Evolutionary conservation across 2,888 invertebrate genomes (phyloP).

Genomic region (Cheilosia impressa): DNA sequence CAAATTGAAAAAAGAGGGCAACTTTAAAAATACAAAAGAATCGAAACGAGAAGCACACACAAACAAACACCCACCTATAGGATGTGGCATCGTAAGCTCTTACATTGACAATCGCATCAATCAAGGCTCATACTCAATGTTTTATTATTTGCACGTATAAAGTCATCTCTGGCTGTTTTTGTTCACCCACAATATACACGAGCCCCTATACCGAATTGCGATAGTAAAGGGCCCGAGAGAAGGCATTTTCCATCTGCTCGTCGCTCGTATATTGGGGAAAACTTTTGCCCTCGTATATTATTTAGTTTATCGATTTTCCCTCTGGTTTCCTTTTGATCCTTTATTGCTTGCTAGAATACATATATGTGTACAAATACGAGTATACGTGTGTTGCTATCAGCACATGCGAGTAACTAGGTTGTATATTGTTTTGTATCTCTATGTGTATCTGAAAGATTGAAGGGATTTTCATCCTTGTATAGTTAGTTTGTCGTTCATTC

Average conservation of each 20-base stretch:
- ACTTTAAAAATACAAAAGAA: constrained; percentile 36
- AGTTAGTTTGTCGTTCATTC: constrained; percentile 69
- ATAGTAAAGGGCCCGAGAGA: constrained; percentile 36
- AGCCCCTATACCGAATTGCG: constrained; percentile 9
- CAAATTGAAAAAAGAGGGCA: not conserved
- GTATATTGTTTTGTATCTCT: constrained; percentile 44
- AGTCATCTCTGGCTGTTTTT: constrained; percentile 73
- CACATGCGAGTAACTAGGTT: constrained; percentile 43
- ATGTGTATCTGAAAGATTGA: constrained; percentile 40
- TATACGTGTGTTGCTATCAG: not conserved
- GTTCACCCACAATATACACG: constrained; percentile 42
- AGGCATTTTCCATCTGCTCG: constrained; percentile 8
- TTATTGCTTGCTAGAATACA: constrained; percentile 68
- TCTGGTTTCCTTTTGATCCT: constrained; percentile 72
- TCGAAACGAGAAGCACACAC: not conserved
- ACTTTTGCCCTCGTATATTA: constrained; percentile 72
- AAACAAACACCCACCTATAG: not conserved
- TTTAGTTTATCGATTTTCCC: constrained; percentile 74
- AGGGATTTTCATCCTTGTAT: constrained; percentile 68
- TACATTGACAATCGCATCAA: constrained; percentile 71
- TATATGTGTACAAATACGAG: not conserved
- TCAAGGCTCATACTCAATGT: constrained; percentile 71
- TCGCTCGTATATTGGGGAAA: constrained; percentile 35
- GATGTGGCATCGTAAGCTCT: constrained; percentile 48
- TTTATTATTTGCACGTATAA: constrained; percentile 74